Conservation (phyloP, 2,113 vertebrate genomes). For the Brachyhypopomus gauderio region DNA sequence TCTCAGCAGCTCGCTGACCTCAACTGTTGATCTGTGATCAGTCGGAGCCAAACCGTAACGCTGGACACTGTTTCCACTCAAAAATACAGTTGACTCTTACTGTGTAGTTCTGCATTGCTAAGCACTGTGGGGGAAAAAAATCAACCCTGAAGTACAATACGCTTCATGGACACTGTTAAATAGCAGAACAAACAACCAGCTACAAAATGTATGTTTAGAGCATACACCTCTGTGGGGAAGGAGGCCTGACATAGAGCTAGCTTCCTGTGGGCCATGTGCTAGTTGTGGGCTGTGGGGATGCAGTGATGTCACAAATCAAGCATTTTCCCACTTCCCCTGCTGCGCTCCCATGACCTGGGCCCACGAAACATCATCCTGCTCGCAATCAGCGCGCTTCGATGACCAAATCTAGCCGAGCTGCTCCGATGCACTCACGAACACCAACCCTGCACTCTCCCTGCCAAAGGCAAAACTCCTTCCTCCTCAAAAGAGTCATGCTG, state of each 20-base stretch:
- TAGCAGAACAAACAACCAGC: background rate
- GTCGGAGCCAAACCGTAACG: background rate
- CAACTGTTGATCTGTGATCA: conserved; percentile 18
- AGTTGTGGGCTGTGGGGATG: conserved; percentile 16
- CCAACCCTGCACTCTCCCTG: conserved; percentile 1
- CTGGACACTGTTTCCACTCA: background rate
- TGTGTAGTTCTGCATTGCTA: background rate
- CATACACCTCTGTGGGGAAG: conserved; percentile 32
- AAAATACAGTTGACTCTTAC: background rate
- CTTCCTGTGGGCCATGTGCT: conserved; percentile 38
- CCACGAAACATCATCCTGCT: conserved; percentile 32
- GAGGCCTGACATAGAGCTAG: conserved; percentile 11
- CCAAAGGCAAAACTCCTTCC: background rate
- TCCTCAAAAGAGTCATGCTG: conserved; percentile 4
- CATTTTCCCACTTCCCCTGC: conserved; percentile 31
- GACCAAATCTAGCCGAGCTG: conserved; percentile 54
- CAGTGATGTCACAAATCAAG: conserved; percentile 46
- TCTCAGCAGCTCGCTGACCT: conserved; percentile 5
- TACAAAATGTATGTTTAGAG: background rate
- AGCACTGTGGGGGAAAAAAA: background rate
- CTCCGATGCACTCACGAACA: conserved; percentile 26
- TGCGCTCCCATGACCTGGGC: conserved; percentile 53
- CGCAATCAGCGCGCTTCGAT: conserved; percentile 46
- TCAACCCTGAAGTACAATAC: background rate
- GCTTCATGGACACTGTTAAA: background rate